Base-by-base conservation (phyloP, 2,113 vertebrate genomes). In the Engystomops pustulosus region DNA sequence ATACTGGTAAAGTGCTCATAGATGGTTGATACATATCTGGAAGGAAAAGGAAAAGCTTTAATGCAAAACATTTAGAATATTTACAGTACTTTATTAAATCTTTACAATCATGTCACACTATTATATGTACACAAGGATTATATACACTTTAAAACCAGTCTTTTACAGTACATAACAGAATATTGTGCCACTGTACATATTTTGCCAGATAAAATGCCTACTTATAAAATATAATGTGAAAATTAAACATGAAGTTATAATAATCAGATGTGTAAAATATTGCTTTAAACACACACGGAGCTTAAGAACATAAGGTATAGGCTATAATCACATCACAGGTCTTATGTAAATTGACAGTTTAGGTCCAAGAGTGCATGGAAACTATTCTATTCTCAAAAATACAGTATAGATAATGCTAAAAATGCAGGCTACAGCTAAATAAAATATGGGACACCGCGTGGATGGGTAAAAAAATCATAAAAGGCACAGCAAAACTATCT, bases 11-110 rank as follows among this genome's bases (percentile, higher is more conserved):
- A 7, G 20, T 1, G 20, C 10, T 23, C 23, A 23, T 23, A 23
- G 53, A 23, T 20, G 53, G 6, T 55, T 55, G 23, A 60, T 12
- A 27, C 85, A 27, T 68, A 36, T 88, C 20, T 49, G n/a, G 4
- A n/a, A 65, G 83, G 67, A 47, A 86, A 79, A 80, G 81, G 44
- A 85, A 83, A 67, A 84, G 79, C 87, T 2, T 86, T 86, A 87
- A 25, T 55, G n/a, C 0, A 51, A 3, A 32, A 76, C 6, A 34
- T 44, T 45, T 85, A 90, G 91, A 90, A 90, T 95, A 95, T 95
- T 93, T 95, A 95, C 94, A 95, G 87, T 69, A 92, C 79, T 92
- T 95, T 95, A 95, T 93, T 95, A 94, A 94, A 94, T 95, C 89
- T 95, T 94, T 95, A 95, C 93, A 95, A 93, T 94, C 93, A 89